A percentile compares a stretch with the other conserved stretches of the same genome.
These are phyloP conservation scores for Tamandua tetradactyla DNA, from an alignment of 2,797 vertebrate species.

Conservation along the genomic window DNA sequence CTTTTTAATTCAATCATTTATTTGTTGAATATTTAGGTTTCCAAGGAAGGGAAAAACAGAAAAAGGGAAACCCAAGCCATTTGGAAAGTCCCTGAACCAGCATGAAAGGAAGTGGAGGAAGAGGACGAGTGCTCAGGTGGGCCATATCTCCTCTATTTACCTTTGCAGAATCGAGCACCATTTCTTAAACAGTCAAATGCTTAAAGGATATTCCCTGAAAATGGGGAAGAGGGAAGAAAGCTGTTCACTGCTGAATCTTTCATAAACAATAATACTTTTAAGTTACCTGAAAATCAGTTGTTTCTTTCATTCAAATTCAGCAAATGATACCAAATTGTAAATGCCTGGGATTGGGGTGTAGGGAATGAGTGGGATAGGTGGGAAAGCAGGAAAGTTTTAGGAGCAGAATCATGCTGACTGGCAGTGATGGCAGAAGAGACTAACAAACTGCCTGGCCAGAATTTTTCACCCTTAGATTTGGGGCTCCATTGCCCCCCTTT, in stretches of 20 bases:
- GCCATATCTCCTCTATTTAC: not conserved
- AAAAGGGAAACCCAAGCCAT: not conserved
- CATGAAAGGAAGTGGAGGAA: not conserved
- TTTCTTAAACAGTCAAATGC: not conserved
- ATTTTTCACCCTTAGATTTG: not conserved
- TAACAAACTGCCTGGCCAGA: accelerated
- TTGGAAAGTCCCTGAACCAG: not conserved
- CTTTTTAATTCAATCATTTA: no score
- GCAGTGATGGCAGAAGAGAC: not conserved
- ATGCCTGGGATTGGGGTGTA: no score
- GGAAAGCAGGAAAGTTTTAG: not conserved
- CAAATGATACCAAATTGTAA: not conserved
- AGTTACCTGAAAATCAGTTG: not conserved
- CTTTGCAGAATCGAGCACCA: not conserved
- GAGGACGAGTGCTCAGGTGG: no score
- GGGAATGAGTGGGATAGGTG: no score
- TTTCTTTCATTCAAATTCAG: conserved; percentile 12
- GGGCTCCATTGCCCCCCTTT: not conserved
- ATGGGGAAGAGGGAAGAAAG: not conserved
- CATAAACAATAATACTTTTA: not conserved
- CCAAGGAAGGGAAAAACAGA: not conserved
- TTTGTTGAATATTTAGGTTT: conserved; percentile 11
- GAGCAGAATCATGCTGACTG: not conserved
- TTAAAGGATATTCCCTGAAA: not conserved
- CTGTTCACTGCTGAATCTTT: not conserved